These are phyloP conservation scores for Lutraria lutraria DNA, from an alignment of 2,888 invertebrate species.

Conservation along the genomic window DNA sequence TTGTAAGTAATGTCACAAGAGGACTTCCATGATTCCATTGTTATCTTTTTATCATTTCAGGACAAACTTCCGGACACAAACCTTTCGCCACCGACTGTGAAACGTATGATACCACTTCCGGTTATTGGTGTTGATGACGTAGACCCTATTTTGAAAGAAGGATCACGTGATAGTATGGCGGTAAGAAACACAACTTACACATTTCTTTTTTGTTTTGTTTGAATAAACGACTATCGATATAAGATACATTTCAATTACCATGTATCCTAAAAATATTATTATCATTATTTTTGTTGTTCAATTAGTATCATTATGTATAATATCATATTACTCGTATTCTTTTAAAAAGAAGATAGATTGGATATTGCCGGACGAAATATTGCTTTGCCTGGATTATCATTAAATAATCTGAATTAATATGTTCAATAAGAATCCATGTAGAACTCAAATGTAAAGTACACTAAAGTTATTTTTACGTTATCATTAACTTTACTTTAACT, in stretches of 20 bases:
- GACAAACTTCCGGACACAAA: constrained; percentile 71
- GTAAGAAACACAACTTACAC: constrained; percentile 54
- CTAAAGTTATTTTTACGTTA: too few species aligned
- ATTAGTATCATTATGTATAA: too few species aligned
- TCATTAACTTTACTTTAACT: too few species aligned
- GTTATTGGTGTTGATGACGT: constrained; percentile 58
- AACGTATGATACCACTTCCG: constrained; percentile 74
- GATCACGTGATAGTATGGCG: constrained; percentile 52
- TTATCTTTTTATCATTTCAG: constrained; percentile 53
- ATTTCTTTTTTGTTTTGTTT: neutral
- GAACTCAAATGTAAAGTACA: too few species aligned
- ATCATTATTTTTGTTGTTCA: too few species aligned
- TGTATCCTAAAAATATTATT: too few species aligned
- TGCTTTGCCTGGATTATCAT: too few species aligned
- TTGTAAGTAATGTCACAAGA: neutral
- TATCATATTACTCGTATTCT: too few species aligned
- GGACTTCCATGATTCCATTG: neutral
- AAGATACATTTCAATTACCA: neutral
- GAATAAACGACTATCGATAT: neutral
- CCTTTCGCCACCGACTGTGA: constrained; percentile 70
- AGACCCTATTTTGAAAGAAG: constrained; percentile 55
- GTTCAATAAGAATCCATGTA: too few species aligned
- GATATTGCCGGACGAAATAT: too few species aligned
- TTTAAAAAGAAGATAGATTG: too few species aligned
- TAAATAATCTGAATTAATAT: too few species aligned